These are phyloP conservation scores for Hippolais icterina DNA, from an alignment of 2,113 vertebrate genomes.

Conservation along the genomic window DNA sequence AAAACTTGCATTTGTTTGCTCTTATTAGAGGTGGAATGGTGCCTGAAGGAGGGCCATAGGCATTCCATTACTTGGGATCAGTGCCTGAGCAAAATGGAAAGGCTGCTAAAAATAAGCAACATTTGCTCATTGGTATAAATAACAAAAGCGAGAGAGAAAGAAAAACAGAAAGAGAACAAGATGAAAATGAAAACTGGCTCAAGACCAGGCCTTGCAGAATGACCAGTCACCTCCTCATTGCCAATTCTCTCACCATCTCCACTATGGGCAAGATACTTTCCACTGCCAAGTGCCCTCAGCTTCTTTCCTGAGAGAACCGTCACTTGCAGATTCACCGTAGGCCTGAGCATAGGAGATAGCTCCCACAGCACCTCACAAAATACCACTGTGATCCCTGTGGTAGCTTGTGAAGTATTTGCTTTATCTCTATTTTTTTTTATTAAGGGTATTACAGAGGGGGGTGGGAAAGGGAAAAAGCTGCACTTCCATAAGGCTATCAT, in stretches of 20 bases:
- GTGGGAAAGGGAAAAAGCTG: neutral
- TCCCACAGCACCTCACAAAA: neutral
- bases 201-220: constrained; percentile 9
- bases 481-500: neutral
- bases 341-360: neutral
- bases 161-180: constrained; percentile 43
- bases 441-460: neutral
- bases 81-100: constrained; percentile 17
- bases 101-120: constrained; percentile 60
- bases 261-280: constrained; percentile 8
- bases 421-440: neutral
- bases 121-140: constrained; percentile 63
- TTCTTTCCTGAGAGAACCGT: neutral
- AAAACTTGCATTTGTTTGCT: neutral
- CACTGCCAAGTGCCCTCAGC: neutral
- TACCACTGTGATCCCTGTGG: neutral
- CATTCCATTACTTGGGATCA: constrained; percentile 34
- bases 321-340: neutral
- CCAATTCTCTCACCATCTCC: constrained; percentile 52
- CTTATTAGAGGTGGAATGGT: neutral
- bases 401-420: neutral
- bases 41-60: neutral
- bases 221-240: constrained; percentile 14
- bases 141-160: constrained; percentile 33
- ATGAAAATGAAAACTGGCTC: constrained; percentile 48